Conservation (phyloP, 2,888 invertebrate species). For the Lacanobia oleracea region DNA sequence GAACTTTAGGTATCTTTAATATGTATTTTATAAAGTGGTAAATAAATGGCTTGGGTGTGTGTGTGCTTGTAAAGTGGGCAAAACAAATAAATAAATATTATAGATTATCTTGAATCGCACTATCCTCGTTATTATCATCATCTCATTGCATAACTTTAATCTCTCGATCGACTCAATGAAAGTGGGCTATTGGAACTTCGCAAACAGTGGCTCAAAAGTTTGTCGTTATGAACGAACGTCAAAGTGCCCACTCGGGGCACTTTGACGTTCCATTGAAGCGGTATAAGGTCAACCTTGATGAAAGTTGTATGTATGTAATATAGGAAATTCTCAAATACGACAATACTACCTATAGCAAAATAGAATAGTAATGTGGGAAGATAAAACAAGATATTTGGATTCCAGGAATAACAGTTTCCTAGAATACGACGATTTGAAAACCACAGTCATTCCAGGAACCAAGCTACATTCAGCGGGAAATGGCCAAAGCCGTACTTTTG, state of each 20-base stretch:
- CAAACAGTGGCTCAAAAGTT: slow-evolving; percentile 23
- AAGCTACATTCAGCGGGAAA: slow-evolving; percentile 13
- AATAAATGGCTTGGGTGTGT: too few relatives aligned
- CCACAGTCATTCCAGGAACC: slow-evolving; percentile 10
- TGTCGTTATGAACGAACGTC: slow-evolving; percentile 1
- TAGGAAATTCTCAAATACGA: background rate
- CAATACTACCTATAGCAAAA: background rate
- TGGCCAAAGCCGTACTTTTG: slow-evolving; percentile 10
- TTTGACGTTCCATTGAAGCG: slow-evolving; percentile 17
- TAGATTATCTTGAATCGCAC: background rate
- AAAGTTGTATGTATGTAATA: background rate
- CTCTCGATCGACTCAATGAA: background rate
- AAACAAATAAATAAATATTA: too few relatives aligned
- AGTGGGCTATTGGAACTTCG: slow-evolving; percentile 7
- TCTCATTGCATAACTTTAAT: slow-evolving; percentile 6
- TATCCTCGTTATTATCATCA: background rate
- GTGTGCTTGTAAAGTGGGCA: too few relatives aligned
- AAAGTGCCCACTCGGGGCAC: slow-evolving; percentile 22
- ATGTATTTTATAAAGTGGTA: too few relatives aligned
- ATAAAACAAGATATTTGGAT: background rate
- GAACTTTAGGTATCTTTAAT: background rate
- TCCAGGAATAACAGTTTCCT: background rate
- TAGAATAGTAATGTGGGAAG: slow-evolving; percentile 3
- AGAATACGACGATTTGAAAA: slow-evolving; percentile 3
- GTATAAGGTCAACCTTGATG: slow-evolving; percentile 16